phyloP scores from a whole-genome alignment of 2,888 invertebrate genomes.

The Trissolcus japonicus region DNA sequence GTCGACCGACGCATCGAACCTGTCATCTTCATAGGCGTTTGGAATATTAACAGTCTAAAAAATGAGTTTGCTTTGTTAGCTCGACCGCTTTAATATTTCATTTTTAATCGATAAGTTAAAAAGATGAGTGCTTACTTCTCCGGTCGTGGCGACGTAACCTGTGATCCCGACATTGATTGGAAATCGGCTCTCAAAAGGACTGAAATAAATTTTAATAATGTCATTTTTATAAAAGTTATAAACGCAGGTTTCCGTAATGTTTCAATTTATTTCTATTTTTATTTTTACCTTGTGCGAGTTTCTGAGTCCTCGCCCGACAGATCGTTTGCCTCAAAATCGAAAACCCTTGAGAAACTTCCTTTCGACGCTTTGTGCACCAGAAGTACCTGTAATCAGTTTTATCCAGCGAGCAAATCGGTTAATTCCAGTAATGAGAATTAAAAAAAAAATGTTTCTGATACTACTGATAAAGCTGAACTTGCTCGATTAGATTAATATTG shows the following conservation, averaged over 20 bases:
- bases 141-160: constrained; percentile 95
- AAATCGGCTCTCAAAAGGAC: constrained; percentile 93
- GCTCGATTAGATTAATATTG: not conserved
- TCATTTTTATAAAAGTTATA: too few species aligned
- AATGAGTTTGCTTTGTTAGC: not conserved
- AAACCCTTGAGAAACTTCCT: constrained; percentile 94
- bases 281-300: constrained; percentile 83
- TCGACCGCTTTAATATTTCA: constrained; percentile 1
- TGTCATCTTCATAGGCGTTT: constrained; percentile 90
- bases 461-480: not conserved
- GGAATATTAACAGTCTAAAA: constrained; percentile 91
- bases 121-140: constrained; percentile 83
- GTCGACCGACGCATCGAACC: constrained; percentile 93
- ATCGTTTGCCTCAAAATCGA: constrained; percentile 95
- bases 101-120: not conserved
- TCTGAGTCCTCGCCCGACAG: constrained; percentile 88
- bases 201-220: constrained; percentile 76
- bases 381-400: constrained; percentile 81
- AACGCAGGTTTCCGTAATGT: not conserved
- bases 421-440: too few species aligned
- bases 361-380: constrained; percentile 93
- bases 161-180: constrained; percentile 97
- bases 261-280: too few species aligned
- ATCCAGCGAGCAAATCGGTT: not conserved
- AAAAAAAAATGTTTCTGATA: too few species aligned